These are phyloP conservation scores for Ferdinandea cuprea DNA, from an alignment of 2,888 invertebrate species.

Conservation along the genomic window DNA sequence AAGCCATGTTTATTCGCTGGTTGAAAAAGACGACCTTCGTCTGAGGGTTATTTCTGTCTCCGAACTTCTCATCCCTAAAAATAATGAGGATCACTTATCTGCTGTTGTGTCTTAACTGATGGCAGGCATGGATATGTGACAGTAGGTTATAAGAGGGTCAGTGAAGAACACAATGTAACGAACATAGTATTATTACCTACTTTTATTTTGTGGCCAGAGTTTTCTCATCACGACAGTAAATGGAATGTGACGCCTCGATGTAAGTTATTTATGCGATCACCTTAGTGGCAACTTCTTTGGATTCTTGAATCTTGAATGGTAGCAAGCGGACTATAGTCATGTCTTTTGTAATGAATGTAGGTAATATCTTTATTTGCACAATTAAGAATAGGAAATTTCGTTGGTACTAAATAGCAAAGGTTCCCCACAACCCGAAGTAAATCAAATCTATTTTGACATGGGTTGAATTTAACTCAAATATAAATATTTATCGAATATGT, in stretches of 20 bases:
- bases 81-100: constrained; percentile 73
- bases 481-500: too few relatives aligned
- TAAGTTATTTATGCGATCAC: constrained; percentile 72
- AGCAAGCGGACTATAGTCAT: constrained; percentile 23
- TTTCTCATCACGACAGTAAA: constrained; percentile 57
- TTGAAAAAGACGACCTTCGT: constrained; percentile 48
- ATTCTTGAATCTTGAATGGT: background rate
- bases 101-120: constrained; percentile 69
- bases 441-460: constrained; percentile 40
- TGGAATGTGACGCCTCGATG: constrained; percentile 66
- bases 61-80: constrained; percentile 64
- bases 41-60: constrained; percentile 59
- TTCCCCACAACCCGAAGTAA: constrained; percentile 21
- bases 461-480: constrained; percentile 21
- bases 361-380: constrained; percentile 56
- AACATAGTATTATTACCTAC: constrained; percentile 23
- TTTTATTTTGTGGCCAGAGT: constrained; percentile 66
- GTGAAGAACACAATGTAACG: constrained; percentile 5
- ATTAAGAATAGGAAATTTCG: constrained; percentile 19
- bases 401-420: constrained; percentile 15
- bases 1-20: constrained; percentile 37
- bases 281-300: constrained; percentile 68
- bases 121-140: constrained; percentile 61
- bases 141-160: constrained; percentile 69
- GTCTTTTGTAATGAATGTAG: constrained; percentile 21